A percentile compares a stretch with the other conserved stretches of the same genome.
phyloP scores from a whole-genome alignment of 2,888 invertebrate species.

The Dromius quadrimaculatus region DNA sequence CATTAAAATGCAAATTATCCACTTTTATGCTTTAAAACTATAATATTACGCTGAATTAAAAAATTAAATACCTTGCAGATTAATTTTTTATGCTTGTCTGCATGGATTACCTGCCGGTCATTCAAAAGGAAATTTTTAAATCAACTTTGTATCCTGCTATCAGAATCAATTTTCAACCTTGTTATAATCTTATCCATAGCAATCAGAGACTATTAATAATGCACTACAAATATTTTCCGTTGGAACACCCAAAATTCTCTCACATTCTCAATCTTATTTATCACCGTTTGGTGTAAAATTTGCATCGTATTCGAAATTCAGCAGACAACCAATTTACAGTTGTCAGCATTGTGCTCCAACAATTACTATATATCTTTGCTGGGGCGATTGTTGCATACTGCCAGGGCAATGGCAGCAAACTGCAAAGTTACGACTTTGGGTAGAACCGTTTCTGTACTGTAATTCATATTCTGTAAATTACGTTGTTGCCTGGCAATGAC shows the following conservation, averaged over 20 bases:
- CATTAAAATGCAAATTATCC: constrained; percentile 32
- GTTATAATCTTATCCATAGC: neutral
- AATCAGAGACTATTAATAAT: neutral
- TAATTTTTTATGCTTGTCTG: constrained; percentile 1
- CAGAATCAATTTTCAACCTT: neutral
- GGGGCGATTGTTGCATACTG: constrained; percentile 20
- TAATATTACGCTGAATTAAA: constrained; percentile 25
- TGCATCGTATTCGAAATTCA: constrained; percentile 19
- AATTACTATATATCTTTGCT: constrained; percentile 27
- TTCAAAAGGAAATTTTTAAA: constrained; percentile 3
- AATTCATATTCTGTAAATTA: constrained; percentile 45
- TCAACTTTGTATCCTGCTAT: neutral
- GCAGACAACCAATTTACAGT: constrained; percentile 12
- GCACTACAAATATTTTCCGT: too few relatives aligned
- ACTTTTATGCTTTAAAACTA: constrained; percentile 32
- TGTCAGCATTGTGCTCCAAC: constrained; percentile 17
- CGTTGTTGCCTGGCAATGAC: constrained; percentile 35
- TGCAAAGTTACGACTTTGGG: neutral
- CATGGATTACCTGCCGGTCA: too few relatives aligned
- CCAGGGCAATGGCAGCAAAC: constrained; percentile 10
- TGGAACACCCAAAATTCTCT: constrained; percentile 12
- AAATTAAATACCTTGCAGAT: constrained; percentile 16
- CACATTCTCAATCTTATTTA: neutral
- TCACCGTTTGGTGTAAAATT: constrained; percentile 18
- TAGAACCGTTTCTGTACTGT: constrained; percentile 24